Conservation (phyloP, 1,140 invertebrate species). For the Drosophila pachea region DNA sequence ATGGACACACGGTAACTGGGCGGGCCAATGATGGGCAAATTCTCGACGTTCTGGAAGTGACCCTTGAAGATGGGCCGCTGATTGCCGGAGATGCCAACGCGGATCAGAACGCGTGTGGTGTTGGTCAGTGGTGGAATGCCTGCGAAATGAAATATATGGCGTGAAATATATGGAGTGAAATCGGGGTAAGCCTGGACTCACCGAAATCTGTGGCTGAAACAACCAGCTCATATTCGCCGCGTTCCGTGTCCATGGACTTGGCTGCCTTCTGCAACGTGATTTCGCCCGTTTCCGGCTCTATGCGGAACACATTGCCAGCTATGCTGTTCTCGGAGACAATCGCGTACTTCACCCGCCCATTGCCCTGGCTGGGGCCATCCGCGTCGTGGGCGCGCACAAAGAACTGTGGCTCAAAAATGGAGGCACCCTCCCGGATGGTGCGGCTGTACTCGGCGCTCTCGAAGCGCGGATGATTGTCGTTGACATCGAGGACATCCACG, state of each 20-base stretch:
- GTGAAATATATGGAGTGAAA: no score
- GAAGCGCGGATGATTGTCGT: slow-evolving; percentile 91
- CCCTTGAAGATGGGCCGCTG: slow-evolving; percentile 88
- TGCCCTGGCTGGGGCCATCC: slow-evolving; percentile 85
- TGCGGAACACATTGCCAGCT: slow-evolving; percentile 81
- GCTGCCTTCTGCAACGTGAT: slow-evolving; percentile 83
- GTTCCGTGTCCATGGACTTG: slow-evolving; percentile 85
- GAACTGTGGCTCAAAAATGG: slow-evolving; percentile 87
- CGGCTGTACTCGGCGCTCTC: slow-evolving; percentile 86
- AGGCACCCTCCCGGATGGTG: slow-evolving; percentile 85
- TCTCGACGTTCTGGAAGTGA: slow-evolving; percentile 82
- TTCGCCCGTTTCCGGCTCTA: slow-evolving; percentile 86
- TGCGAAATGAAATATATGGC: neutral
- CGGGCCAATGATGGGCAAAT: slow-evolving; percentile 81
- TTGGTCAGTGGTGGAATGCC: slow-evolving; percentile 82
- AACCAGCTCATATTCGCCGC: slow-evolving; percentile 85
- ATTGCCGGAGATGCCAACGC: slow-evolving; percentile 88
- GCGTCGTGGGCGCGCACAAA: slow-evolving; percentile 85
- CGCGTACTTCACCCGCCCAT: slow-evolving; percentile 84
- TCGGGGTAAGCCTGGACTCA: slow-evolving; percentile 31
- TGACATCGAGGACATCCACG: slow-evolving; percentile 87
- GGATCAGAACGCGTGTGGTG: slow-evolving; percentile 83
- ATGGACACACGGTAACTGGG: slow-evolving; percentile 85
- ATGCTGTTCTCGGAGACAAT: slow-evolving; percentile 86
- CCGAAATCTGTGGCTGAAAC: slow-evolving; percentile 87